Evolutionary conservation across 2,888 invertebrate species (phyloP), one percentile per base, ranked within the genome.

Genomic region (Pseudanteris insignis): DNA sequence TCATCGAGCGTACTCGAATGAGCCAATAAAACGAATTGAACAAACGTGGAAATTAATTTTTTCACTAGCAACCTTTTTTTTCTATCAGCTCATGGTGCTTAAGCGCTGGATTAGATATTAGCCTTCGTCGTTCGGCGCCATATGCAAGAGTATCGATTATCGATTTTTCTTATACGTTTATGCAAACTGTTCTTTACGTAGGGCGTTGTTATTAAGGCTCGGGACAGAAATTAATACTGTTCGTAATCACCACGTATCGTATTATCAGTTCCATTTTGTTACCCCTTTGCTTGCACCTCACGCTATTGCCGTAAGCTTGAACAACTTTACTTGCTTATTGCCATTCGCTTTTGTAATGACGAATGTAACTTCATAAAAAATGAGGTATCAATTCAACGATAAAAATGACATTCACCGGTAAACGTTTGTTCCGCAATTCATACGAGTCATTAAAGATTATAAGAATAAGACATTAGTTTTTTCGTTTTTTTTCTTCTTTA

Each of bases 121-220:
- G 43, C 48, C 24, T 53, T 18, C 47, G 43, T 34, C 46, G 33
- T 37, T 41, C 26, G 13, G 46, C 54, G 30, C 60, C 60, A 54
- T 54, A 48, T 60, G 60, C 60, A 40, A 37, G 24, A 32, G 13
- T 54, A 60, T 60, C 53, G 60, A 60, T 60, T 60, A 54, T 60
- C 60, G 60, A 60, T 54, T 60, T 53, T 54, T 54, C 53, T 51
- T 46, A 47, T 36, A 41, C 60, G 33, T 47, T 60, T 60, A 54
- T 60, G 53, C 53, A 54, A 60, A 60, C 53, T 48, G 60, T 60
- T 54, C 53, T 60, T 54, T 60, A 48, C 54, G 53, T 25, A 14
- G 36, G 28, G 33, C 40, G 60, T 44, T 60, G 43, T 60, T 60
- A 60, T 60, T 60, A 60, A 60, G 44, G 54, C 46, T 54, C 48